These are phyloP conservation scores for Coccyzus lansbergi DNA, from an alignment of 2,797 vertebrate species.

Conservation along the genomic window DNA sequence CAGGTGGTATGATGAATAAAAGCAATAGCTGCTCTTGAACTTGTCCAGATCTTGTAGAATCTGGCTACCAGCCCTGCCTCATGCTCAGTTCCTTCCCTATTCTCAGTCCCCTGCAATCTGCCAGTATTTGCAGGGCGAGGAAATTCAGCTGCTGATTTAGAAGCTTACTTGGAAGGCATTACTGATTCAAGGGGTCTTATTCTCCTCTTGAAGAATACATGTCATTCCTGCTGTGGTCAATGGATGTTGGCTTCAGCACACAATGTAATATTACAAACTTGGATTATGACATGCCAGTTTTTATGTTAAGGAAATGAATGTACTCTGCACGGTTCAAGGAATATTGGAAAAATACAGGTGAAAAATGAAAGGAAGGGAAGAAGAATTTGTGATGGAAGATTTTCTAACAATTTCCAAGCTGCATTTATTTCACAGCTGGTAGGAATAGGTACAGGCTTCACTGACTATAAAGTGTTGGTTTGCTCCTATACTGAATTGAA, in stretches of 20 bases:
- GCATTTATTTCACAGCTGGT: constrained; percentile 26
- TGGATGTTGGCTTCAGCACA: neutral
- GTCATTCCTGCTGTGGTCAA: neutral
- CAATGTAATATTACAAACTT: neutral
- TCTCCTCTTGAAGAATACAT: neutral
- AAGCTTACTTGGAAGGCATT: neutral
- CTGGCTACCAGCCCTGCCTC: neutral
- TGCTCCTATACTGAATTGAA: neutral
- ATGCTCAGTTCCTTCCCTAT: neutral
- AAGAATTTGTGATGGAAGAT: neutral
- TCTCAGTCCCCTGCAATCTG: neutral
- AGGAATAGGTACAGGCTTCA: neutral
- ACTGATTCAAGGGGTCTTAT: neutral
- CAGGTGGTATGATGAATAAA: neutral
- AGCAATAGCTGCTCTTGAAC: neutral
- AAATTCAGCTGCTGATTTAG: neutral
- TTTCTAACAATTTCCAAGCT: neutral
- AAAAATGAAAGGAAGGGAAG: neutral
- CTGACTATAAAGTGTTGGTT: neutral
- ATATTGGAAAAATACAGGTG: neutral
- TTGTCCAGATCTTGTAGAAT: neutral
- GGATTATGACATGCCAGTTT: neutral
- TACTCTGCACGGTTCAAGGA: neutral
- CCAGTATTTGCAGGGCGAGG: neutral
- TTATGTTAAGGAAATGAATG: neutral